phyloP scores from a whole-genome alignment of 2,888 invertebrate species.

The Bibio marci region DNA sequence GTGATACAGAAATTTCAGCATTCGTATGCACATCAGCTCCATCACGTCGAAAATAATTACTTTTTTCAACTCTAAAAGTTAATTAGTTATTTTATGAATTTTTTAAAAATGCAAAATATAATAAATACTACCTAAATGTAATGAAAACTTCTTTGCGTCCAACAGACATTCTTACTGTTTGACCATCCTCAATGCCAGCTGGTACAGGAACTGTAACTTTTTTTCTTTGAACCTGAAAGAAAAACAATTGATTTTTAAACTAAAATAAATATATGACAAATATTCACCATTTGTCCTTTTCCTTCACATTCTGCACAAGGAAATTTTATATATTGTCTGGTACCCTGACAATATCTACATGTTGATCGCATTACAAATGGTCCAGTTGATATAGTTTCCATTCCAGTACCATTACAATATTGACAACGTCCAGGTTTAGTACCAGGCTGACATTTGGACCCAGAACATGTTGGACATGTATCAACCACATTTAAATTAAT shows the following conservation, averaged over 20 bases:
- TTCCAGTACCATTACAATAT: slow-evolving; percentile 91
- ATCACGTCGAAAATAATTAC: slow-evolving; percentile 78
- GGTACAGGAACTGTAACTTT: slow-evolving; percentile 88
- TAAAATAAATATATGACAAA: background rate
- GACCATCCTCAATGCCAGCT: slow-evolving; percentile 91
- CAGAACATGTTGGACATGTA: slow-evolving; percentile 76
- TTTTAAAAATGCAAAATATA: background rate
- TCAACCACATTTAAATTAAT: slow-evolving; percentile 83
- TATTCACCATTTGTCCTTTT: slow-evolving; percentile 62
- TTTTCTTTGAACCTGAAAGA: slow-evolving; percentile 55
- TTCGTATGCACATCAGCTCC: slow-evolving; percentile 95
- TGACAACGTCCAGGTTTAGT: slow-evolving; percentile 76
- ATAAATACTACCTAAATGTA: slow-evolving; percentile 41
- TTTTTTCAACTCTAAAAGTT: slow-evolving; percentile 55
- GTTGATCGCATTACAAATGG: slow-evolving; percentile 96
- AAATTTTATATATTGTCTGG: slow-evolving; percentile 69
- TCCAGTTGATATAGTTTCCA: slow-evolving; percentile 80
- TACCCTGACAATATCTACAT: slow-evolving; percentile 71
- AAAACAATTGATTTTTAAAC: background rate
- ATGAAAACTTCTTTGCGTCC: slow-evolving; percentile 85
- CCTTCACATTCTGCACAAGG: slow-evolving; percentile 89
- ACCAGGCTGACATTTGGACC: slow-evolving; percentile 77
- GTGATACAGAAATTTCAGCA: slow-evolving; percentile 71
- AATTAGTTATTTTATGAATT: background rate
- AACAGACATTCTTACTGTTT: slow-evolving; percentile 87